Percentiles rank a stretch among this genome's conserved stretches.
phyloP scores from a whole-genome alignment of 2,797 vertebrate genomes.

The Tragopan temminckii region DNA sequence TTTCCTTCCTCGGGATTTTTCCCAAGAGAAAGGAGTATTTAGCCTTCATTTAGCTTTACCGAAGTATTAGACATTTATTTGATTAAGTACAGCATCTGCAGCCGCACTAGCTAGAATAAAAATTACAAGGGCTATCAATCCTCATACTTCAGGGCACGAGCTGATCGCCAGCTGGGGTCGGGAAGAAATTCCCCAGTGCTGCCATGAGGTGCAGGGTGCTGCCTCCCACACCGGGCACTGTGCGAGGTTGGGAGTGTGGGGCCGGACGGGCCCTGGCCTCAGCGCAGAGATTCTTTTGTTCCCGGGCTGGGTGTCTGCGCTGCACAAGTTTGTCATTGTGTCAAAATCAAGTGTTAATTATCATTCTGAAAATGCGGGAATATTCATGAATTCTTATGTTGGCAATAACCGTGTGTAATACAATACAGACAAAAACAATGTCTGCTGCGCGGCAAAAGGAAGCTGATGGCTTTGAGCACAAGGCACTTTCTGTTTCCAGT shows the following conservation, averaged over 20 bases:
- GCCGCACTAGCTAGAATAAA: slow-evolving; percentile 52
- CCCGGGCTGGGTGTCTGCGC: slow-evolving; percentile 41
- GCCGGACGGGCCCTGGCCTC: slow-evolving; percentile 53
- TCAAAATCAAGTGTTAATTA: slow-evolving; percentile 74
- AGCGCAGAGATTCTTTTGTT: slow-evolving; percentile 60
- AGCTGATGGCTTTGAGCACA: slow-evolving; percentile 76
- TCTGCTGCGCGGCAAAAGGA: slow-evolving; percentile 73
- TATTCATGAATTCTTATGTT: slow-evolving; percentile 76
- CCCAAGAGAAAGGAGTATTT: slow-evolving; percentile 49
- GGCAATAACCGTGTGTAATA: slow-evolving; percentile 68
- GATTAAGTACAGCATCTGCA: slow-evolving; percentile 69
- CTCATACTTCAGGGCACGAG: slow-evolving; percentile 76
- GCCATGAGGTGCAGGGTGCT: slow-evolving; percentile 76
- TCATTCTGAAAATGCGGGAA: slow-evolving; percentile 77
- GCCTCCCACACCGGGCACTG: slow-evolving; percentile 65
- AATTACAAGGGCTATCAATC: slow-evolving; percentile 74
- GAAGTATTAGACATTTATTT: slow-evolving; percentile 71
- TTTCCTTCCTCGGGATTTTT: slow-evolving; percentile 60
- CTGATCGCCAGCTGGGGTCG: slow-evolving; percentile 76
- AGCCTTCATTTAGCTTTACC: slow-evolving; percentile 72
- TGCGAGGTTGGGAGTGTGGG: slow-evolving; percentile 1
- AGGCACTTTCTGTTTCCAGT: slow-evolving; percentile 81
- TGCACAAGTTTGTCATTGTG: slow-evolving; percentile 69
- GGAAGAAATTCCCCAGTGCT: slow-evolving; percentile 72
- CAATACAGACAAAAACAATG: slow-evolving; percentile 62